phyloP scores from a whole-genome alignment of 37 sponge, comb jelly and placozoan species.

The Oopsacas minuta region DNA sequence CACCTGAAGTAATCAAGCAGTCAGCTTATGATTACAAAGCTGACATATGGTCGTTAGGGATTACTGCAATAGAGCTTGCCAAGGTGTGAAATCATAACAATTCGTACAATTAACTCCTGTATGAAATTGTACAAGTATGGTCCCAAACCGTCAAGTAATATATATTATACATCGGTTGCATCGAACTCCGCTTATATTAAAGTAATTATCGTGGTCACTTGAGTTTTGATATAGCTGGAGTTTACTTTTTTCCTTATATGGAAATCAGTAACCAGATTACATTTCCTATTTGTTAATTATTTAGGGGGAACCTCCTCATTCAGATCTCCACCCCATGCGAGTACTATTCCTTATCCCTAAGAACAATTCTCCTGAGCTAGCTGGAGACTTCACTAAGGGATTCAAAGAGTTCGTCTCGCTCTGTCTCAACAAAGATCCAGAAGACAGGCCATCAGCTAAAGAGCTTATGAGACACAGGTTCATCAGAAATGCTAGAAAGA shows the following conservation, averaged over 20 bases:
- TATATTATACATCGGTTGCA: too few relatives aligned
- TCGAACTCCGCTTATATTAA: too few relatives aligned
- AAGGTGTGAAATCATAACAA: too few relatives aligned
- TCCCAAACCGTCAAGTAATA: too few relatives aligned
- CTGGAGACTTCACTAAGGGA: constrained; percentile 69
- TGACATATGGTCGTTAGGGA: constrained; percentile 97
- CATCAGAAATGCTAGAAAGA: constrained; percentile 56
- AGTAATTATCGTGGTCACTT: too few relatives aligned
- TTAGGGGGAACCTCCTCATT: constrained; percentile 76
- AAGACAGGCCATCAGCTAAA: constrained; percentile 72
- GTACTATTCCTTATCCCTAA: constrained; percentile 95
- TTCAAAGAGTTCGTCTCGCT: constrained; percentile 94
- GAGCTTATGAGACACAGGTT: constrained; percentile 80
- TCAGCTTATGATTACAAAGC: constrained; percentile 46
- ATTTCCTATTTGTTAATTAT: too few relatives aligned
- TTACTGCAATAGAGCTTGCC: constrained; percentile 93
- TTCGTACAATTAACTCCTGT: too few relatives aligned
- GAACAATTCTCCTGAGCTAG: constrained; percentile 87
- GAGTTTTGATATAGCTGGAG: too few relatives aligned
- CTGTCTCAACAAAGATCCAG: constrained; percentile 90
- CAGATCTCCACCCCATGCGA: constrained; percentile 93
- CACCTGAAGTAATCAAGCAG: constrained; percentile 36
- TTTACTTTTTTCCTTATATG: too few relatives aligned
- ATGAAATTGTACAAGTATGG: too few relatives aligned
- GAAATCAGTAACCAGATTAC: too few relatives aligned